Evolutionary conservation across 2,113 vertebrate species (phyloP), one percentile per base, ranked within the genome.

Genomic region (Pristiophorus japonicus): DNA sequence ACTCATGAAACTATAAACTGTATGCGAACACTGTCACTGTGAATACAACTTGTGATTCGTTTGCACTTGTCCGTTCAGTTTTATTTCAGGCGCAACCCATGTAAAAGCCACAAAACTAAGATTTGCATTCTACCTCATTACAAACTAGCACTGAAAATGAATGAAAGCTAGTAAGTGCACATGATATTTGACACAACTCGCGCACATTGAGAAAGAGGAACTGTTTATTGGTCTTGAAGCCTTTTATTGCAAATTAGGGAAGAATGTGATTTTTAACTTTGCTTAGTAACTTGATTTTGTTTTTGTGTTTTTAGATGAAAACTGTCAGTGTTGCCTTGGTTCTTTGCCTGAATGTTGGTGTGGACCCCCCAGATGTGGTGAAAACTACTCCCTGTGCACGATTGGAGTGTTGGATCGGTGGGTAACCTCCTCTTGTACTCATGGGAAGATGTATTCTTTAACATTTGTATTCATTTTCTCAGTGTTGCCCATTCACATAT

Each of bases 311-410:
- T 75, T 96, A 99, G 99, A 99, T 99, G 99, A 99, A 99, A 98
- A 99, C 99, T 0, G 99, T 99, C n/a, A 99, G 99, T 0, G 99
- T 99, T 51, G 99, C 99, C 75, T 97, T 99, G 96, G 99, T 99
- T 94, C 95, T 99, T 96, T 99, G 99, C 97, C 98, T 99, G 95
- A 99, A 99, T 0, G 99, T 99, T 0, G 99, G 99, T 0, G 99
- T 99, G 96, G 99, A 99, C 96, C 99, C 99, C 93, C 99, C 99
- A 0, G 99, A 99, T 2, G 99, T 99, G 96, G 99, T 99, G 96
- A 99, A 99, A 97, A 99, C 99, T 0, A 99, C 99, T 0, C 99
- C 99, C 34, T 99, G 99, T 14, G 99, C 99, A 27, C 97, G 99
- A 0, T 96, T 99, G 96, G 99, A 99, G 78, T 99, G 99, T 95